Evolutionary conservation across 2,113 vertebrate species (phyloP).

Genomic region (Hippocampus guttulatus): DNA sequence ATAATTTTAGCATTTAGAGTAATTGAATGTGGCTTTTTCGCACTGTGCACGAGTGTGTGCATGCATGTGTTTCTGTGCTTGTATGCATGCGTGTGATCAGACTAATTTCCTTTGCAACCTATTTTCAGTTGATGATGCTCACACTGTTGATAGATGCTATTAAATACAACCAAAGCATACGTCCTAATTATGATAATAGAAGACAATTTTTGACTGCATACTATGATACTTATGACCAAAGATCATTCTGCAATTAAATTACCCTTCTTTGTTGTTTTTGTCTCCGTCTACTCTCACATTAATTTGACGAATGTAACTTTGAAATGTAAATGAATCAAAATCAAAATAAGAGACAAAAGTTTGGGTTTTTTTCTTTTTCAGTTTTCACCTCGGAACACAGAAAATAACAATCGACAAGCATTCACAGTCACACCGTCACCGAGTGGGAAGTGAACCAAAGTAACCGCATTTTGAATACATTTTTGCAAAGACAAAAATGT

Average conservation of each 20-base stretch:
- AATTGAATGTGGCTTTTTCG: not conserved
- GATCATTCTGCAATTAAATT: not conserved
- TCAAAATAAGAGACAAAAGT: constrained; percentile 19
- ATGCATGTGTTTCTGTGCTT: constrained; percentile 5
- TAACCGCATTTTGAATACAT: not conserved
- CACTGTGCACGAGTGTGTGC: not conserved
- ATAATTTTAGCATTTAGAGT: not conserved
- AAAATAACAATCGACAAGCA: not conserved
- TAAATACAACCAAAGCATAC: constrained; percentile 5
- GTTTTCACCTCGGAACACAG: not conserved
- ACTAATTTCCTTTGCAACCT: constrained; percentile 2
- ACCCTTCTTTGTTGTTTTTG: not conserved
- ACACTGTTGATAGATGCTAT: constrained; percentile 1
- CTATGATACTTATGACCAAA: not conserved
- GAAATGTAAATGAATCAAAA: not conserved
- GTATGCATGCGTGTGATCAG: not conserved
- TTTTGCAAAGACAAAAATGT: not conserved
- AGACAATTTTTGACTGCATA: constrained; percentile 16
- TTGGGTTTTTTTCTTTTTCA: not conserved
- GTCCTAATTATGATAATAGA: constrained; percentile 9
- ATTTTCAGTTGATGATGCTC: constrained; percentile 14
- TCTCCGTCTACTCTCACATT: not conserved
- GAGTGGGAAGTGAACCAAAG: no score
- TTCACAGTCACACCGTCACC: not conserved
- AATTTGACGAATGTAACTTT: not conserved